Evolutionary conservation across 2,797 vertebrate species (phyloP).

Genomic region (Falco berigora): DNA sequence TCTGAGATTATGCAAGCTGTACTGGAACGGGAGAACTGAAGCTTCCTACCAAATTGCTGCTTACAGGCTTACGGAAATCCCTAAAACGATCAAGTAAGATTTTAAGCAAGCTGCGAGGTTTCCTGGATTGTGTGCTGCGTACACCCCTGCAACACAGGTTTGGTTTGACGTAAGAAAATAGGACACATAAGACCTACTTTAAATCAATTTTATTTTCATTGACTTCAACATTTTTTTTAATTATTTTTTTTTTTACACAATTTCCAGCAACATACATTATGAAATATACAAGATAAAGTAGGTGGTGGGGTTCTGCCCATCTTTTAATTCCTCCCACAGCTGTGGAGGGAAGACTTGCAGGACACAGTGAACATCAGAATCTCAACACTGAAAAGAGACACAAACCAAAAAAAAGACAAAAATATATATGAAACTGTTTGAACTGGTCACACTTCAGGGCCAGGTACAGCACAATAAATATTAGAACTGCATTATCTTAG

Average conservation of each 20-base stretch:
- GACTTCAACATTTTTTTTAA: slow-evolving; percentile 61
- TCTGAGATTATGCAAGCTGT: not conserved
- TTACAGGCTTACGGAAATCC: not conserved
- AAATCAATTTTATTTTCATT: slow-evolving; percentile 75
- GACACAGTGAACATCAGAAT: slow-evolving; percentile 65
- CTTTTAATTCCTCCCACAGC: slow-evolving; percentile 47
- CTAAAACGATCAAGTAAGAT: not conserved
- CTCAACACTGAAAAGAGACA: slow-evolving; percentile 72
- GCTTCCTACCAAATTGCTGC: not conserved
- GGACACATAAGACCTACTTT: slow-evolving; percentile 35
- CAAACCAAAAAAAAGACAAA: slow-evolving; percentile 56
- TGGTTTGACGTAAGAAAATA: not conserved
- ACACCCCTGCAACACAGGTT: not conserved
- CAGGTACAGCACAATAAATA: slow-evolving; percentile 78
- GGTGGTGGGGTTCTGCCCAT: slow-evolving; percentile 42
- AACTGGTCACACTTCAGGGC: slow-evolving; percentile 68
- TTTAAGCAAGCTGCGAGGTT: not conserved
- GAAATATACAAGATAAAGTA: slow-evolving; percentile 69
- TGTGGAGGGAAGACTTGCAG: slow-evolving; percentile 58
- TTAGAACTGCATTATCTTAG: slow-evolving; percentile 70
- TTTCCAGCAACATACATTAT: slow-evolving; percentile 71
- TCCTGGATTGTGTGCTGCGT: no score
- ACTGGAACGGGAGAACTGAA: not conserved
- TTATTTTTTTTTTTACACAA: slow-evolving; percentile 62
- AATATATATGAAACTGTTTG: slow-evolving; percentile 68